phyloP scores from a whole-genome alignment of 2,113 vertebrate genomes.

The Struthidea cinerea region DNA sequence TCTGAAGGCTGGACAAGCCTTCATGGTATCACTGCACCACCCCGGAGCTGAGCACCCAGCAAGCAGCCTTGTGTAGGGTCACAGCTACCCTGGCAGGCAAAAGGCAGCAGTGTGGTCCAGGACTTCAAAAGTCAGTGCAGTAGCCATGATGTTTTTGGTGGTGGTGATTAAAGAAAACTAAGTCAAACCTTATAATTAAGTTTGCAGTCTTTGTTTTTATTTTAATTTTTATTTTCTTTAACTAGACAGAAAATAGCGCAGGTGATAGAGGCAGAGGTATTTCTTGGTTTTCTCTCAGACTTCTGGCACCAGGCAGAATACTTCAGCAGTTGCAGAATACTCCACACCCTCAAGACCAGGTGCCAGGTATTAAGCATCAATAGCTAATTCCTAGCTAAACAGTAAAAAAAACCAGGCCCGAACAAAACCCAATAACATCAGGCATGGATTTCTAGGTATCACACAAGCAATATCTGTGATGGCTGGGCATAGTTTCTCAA shows the following conservation, averaged over 20 bases:
- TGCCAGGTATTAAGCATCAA: not conserved
- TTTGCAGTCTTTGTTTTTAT: not conserved
- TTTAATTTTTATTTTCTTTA: not conserved
- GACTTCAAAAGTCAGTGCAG: not conserved
- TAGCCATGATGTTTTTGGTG: not conserved
- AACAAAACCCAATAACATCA: not conserved
- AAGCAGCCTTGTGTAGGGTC: not conserved
- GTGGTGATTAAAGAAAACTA: not conserved
- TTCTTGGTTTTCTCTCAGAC: not conserved
- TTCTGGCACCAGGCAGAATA: not conserved
- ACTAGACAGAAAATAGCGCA: not conserved
- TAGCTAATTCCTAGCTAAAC: not conserved
- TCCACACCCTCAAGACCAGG: not conserved
- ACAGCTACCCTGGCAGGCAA: not conserved
- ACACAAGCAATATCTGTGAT: not conserved
- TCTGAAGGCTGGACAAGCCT: not conserved
- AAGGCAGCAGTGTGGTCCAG: not conserved
- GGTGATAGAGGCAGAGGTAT: not conserved
- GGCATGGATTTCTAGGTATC: not conserved
- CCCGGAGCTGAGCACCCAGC: accelerated
- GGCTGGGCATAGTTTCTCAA: not conserved
- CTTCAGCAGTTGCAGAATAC: not conserved
- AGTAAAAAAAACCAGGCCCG: not conserved
- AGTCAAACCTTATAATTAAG: not conserved
- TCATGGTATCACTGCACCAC: not conserved